Percentiles rank a stretch among this genome's conserved stretches.
Evolutionary conservation across 2,888 invertebrate genomes (phyloP).

Genomic region (Rosalia funebris): DNA sequence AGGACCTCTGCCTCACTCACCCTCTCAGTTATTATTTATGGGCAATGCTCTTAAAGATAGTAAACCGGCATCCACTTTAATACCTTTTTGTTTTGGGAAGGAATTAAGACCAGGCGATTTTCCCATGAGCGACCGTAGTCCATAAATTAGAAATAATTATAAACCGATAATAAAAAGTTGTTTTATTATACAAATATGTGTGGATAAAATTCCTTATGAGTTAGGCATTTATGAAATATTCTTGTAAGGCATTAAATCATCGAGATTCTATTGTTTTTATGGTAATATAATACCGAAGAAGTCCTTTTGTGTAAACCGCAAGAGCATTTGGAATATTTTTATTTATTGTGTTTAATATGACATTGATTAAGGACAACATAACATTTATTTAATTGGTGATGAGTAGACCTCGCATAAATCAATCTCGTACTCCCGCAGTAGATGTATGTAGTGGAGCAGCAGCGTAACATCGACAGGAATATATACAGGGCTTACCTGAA

Average conservation of each 20-base stretch:
- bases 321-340: slow-evolving; percentile 51
- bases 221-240: slow-evolving; percentile 51
- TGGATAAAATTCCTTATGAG: slow-evolving; percentile 16
- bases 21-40: too few relatives aligned
- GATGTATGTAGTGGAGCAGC: slow-evolving; percentile 25
- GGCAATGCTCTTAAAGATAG: too few relatives aligned
- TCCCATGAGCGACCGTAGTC: slow-evolving; percentile 4
- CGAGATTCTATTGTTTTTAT: slow-evolving; percentile 56
- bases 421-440: slow-evolving; percentile 50
- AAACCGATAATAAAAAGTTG: slow-evolving; percentile 5
- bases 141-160: slow-evolving; percentile 9
- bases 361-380: slow-evolving; percentile 55
- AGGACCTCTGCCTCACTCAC: too few relatives aligned
- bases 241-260: slow-evolving; percentile 47
- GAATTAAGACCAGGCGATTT: slow-evolving; percentile 3
- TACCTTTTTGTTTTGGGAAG: neutral
- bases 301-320: slow-evolving; percentile 48
- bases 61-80: too few relatives aligned
- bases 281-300: slow-evolving; percentile 49
- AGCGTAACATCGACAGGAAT: slow-evolving; percentile 13
- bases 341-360: slow-evolving; percentile 55
- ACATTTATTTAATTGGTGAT: slow-evolving; percentile 55
- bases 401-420: slow-evolving; percentile 50
- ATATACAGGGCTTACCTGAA: too few relatives aligned
- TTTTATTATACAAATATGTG: slow-evolving; percentile 18